Evolutionary conservation across 2,888 invertebrate genomes (phyloP).

Genomic region (Vanessa cardui): DNA sequence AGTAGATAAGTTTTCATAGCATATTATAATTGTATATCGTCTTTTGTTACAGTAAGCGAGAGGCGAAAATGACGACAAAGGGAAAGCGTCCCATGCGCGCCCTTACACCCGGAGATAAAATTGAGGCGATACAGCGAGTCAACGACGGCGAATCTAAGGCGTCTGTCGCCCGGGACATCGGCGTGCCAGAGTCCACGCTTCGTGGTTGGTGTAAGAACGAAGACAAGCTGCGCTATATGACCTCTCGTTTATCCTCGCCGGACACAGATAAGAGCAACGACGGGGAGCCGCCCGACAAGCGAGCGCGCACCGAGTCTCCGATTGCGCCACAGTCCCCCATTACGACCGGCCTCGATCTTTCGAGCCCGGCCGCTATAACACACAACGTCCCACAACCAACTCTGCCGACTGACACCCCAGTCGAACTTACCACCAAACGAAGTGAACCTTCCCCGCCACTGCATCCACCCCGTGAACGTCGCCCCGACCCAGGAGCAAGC

Average conservation of each 20-base stretch:
- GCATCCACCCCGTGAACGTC: constrained; percentile 65
- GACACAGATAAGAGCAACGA: constrained; percentile 85
- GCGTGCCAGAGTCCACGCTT: constrained; percentile 92
- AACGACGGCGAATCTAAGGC: constrained; percentile 94
- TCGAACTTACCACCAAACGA: constrained; percentile 73
- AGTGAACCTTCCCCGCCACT: constrained; percentile 61
- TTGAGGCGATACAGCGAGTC: constrained; percentile 91
- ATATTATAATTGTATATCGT: constrained; percentile 15
- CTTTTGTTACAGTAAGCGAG: constrained; percentile 68
- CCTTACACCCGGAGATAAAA: constrained; percentile 89
- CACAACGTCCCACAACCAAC: constrained; percentile 54
- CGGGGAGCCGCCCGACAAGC: constrained; percentile 73
- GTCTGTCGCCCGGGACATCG: constrained; percentile 92
- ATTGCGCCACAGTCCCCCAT: constrained; percentile 59
- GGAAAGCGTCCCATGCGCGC: constrained; percentile 91
- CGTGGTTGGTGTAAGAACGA: constrained; percentile 95
- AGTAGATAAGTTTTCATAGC: neutral
- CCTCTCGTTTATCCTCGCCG: constrained; percentile 87
- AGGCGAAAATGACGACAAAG: constrained; percentile 84
- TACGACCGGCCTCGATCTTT: constrained; percentile 71
- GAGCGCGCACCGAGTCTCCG: constrained; percentile 73
- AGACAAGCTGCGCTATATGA: constrained; percentile 87
- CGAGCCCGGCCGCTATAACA: constrained; percentile 50
- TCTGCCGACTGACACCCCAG: constrained; percentile 54
- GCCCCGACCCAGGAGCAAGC: constrained; percentile 73